These are phyloP conservation scores for Melitaea cinxia DNA, from an alignment of 1,140 invertebrate genomes.

Conservation along the genomic window DNA sequence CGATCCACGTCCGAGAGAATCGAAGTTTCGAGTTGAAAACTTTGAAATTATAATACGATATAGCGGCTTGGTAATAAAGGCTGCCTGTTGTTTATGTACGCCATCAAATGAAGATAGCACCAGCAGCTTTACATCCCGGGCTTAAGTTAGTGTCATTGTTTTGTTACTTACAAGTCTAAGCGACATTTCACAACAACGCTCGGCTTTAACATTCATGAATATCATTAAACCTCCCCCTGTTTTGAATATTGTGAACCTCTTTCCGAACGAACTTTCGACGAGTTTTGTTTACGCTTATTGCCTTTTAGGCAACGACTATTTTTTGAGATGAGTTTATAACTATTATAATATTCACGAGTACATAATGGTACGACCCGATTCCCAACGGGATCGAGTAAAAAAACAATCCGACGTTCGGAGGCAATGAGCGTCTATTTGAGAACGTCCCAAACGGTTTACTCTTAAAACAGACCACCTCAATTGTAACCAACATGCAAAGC, in stretches of 20 bases:
- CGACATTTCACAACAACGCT: slow-evolving; percentile 69
- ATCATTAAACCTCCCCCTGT: slow-evolving; percentile 70
- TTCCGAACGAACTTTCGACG: slow-evolving; percentile 55
- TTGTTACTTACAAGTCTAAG: slow-evolving; percentile 72
- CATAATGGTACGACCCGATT: slow-evolving; percentile 36
- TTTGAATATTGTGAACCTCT: slow-evolving; percentile 74
- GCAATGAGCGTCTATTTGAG: slow-evolving; percentile 66
- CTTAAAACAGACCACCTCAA: slow-evolving; percentile 59
- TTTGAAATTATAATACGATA: slow-evolving; percentile 68
- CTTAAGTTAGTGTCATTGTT: slow-evolving; percentile 76
- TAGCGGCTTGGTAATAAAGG: slow-evolving; percentile 63
- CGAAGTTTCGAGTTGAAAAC: slow-evolving; percentile 62
- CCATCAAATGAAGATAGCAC: slow-evolving; percentile 70
- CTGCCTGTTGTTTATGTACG: slow-evolving; percentile 70
- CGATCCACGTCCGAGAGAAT: slow-evolving; percentile 51
- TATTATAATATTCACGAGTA: slow-evolving; percentile 29
- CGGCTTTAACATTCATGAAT: slow-evolving; percentile 77
- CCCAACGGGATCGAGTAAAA: slow-evolving; percentile 48
- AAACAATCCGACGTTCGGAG: slow-evolving; percentile 53
- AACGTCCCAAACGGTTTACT: slow-evolving; percentile 62
- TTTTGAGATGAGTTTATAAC: slow-evolving; percentile 18
- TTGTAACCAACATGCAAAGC: slow-evolving; percentile 71
- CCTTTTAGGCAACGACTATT: slow-evolving; percentile 48
- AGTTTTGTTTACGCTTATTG: slow-evolving; percentile 63
- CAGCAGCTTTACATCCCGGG: slow-evolving; percentile 60